Evolutionary conservation across 2,797 vertebrate species (phyloP), one percentile per base, ranked within the genome.

Genomic region (Hyperoplus lanceolatus): DNA sequence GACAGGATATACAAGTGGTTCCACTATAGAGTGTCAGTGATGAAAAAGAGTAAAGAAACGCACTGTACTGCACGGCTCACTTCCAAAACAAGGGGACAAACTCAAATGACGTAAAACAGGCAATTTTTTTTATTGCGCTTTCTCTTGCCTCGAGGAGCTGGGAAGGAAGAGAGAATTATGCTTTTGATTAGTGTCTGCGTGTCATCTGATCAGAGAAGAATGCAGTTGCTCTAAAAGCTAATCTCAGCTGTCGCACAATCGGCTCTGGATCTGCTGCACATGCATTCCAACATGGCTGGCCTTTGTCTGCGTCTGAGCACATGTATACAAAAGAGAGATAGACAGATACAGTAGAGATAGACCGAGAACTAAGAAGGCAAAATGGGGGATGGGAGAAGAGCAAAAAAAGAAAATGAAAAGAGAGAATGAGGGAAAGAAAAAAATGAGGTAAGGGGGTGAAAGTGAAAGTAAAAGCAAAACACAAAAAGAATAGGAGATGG

Each of bases 181-280:
- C 85, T 91, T 94, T 87, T 87, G 86, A 94, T 93, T 91, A 92
- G 78, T 14, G 69, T 64, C 73, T 51, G 58, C 60, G 73, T 36
- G 75, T 92, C 92, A 93, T 93, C 86, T 86, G 91, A 93, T 90
- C 89, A 69, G 78, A 86, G 63, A 90, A 90, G 84, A 90, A 90
- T 91, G 84, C 78, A 83, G 89, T 73, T 66, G 55, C 67, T 78
- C 71, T 69, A 75, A 82, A 89, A 90, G 74, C 79, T 90, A 82
- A 82, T 90, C 80, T 79, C 63, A 55, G 83, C 82, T 80, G 85
- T 87, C 50, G 70, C 84, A 85, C 84, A 88, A 89, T 87, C 89
- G 77, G 63, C 12, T 6, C n/a, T 73, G 86, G 73, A 92, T 91
- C 88, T 89, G 83, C 82, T 79, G 82, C 73, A 73, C 66, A 84